Evolutionary conservation across 1,140 invertebrate genomes (phyloP).

Genomic region (Solen grandis): DNA sequence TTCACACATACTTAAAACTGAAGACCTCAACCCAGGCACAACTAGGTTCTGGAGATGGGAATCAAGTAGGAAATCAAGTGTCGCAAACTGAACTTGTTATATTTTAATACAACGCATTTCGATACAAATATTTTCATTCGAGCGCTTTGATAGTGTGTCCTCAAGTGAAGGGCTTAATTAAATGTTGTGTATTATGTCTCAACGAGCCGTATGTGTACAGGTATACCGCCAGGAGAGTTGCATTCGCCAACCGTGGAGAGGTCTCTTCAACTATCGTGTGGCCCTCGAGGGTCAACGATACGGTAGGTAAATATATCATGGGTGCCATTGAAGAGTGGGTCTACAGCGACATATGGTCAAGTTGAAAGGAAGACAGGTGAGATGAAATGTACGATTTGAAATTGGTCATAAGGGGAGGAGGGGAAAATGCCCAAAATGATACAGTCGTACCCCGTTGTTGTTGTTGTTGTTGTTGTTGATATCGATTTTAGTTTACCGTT

Average conservation of each 20-base stretch:
- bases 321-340: too few species aligned
- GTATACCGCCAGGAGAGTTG: neutral
- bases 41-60: constrained; percentile 35
- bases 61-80: constrained; percentile 39
- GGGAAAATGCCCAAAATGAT: too few species aligned
- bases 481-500: too few species aligned
- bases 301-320: constrained; percentile 42
- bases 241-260: neutral
- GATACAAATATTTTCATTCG: constrained; percentile 50
- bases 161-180: constrained; percentile 50
- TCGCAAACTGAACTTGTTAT: constrained; percentile 31
- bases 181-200: constrained; percentile 28
- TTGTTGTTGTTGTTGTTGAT: too few species aligned
- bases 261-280: neutral
- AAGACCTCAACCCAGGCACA: constrained; percentile 20
- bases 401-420: too few species aligned
- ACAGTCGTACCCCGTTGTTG: too few species aligned
- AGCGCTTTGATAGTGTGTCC: constrained; percentile 25
- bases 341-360: too few species aligned
- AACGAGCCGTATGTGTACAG: neutral
- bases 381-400: too few species aligned
- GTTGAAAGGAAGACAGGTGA: too few species aligned
- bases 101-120: constrained; percentile 42
- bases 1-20: constrained; percentile 49
- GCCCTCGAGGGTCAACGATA: neutral